Evolutionary conservation across 35 echinoderm and acorn worm genomes (phyloP).

Genomic region (Acanthaster planci): DNA sequence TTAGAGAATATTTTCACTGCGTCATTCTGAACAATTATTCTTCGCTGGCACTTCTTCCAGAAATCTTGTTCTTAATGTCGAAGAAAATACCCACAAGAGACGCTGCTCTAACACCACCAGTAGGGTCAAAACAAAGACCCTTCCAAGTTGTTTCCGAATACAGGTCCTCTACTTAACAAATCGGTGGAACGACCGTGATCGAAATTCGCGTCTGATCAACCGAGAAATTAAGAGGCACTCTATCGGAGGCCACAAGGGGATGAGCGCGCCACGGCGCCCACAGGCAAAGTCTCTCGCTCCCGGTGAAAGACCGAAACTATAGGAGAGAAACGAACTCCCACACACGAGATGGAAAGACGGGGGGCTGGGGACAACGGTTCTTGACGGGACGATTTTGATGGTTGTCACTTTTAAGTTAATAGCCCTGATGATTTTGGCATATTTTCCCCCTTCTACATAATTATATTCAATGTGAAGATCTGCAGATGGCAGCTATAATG

Average conservation of each 20-base stretch:
- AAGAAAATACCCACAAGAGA: no score
- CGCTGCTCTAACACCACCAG: background rate
- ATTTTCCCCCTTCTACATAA: background rate
- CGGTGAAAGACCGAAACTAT: background rate
- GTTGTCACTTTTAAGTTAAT: constrained; percentile 4
- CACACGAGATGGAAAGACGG: no score
- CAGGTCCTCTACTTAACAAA: background rate
- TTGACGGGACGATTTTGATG: background rate
- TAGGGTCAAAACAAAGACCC: background rate
- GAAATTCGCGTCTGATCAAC: constrained; percentile 22
- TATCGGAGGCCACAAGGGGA: background rate
- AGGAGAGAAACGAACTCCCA: no score
- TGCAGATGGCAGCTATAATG: constrained; percentile 13
- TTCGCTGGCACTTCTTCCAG: no score
- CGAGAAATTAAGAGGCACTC: constrained; percentile 23
- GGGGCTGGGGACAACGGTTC: no score
- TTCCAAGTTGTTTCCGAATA: background rate
- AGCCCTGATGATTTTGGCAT: constrained; percentile 25
- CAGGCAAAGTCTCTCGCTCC: background rate
- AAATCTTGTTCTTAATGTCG: no score
- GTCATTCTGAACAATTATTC: no score
- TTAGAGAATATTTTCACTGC: no score
- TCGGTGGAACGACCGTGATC: background rate
- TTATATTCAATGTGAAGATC: background rate
- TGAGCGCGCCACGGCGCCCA: background rate